Percentiles rank a stretch among this genome's conserved stretches.
phyloP scores from a whole-genome alignment of 2,888 invertebrate species.

The Halictus quadricinctus region DNA sequence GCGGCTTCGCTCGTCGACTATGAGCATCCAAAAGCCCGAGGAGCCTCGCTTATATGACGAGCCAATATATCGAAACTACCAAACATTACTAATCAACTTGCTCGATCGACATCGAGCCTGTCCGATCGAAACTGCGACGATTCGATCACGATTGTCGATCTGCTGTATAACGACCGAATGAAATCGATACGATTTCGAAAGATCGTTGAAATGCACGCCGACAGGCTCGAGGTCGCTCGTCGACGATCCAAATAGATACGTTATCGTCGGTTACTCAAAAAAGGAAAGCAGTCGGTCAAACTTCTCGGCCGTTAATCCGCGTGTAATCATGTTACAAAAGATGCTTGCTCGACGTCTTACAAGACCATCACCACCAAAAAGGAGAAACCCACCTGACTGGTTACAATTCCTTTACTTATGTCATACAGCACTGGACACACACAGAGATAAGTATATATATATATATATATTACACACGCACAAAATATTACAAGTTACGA shows the following conservation, averaged over 20 bases:
- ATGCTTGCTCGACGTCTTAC: slow-evolving; percentile 72
- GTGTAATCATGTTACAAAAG: slow-evolving; percentile 61
- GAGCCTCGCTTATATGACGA: slow-evolving; percentile 2
- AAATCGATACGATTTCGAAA: neutral
- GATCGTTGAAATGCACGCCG: neutral
- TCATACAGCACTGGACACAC: slow-evolving; percentile 62
- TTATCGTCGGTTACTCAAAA: slow-evolving; percentile 62
- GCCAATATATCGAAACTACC: slow-evolving; percentile 68
- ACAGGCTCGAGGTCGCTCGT: slow-evolving; percentile 52
- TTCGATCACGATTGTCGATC: neutral
- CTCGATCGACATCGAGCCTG: slow-evolving; percentile 65
- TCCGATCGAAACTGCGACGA: neutral
- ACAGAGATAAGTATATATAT: neutral
- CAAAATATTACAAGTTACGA: slow-evolving; percentile 21
- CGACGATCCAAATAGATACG: slow-evolving; percentile 59
- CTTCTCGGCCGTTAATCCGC: slow-evolving; percentile 48
- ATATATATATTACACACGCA: slow-evolving; percentile 31
- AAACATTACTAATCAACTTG: slow-evolving; percentile 71
- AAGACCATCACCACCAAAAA: slow-evolving; percentile 81
- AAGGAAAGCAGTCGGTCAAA: slow-evolving; percentile 60
- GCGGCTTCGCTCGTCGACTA: neutral
- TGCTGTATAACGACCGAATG: neutral
- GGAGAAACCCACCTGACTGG: slow-evolving; percentile 53
- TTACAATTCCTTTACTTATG: slow-evolving; percentile 57
- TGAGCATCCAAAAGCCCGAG: neutral